Conservation (phyloP, 2,113 vertebrate species). For the Ctenodactylus gundi region DNA sequence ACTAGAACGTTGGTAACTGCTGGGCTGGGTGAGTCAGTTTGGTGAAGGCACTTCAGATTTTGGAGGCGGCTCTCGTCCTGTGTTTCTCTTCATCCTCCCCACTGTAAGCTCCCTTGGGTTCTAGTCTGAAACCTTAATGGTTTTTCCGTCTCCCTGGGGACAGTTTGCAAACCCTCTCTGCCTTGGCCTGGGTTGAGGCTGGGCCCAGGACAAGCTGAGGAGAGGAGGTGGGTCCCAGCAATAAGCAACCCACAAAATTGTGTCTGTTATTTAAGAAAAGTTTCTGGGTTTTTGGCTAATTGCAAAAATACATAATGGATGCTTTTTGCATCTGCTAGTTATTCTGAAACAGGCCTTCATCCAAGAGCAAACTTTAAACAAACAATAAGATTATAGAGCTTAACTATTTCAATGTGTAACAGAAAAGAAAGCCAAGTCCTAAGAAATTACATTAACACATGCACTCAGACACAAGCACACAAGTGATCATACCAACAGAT, state of each 20-base stretch:
- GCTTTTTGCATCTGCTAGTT: conserved; percentile 83
- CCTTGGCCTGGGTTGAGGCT: conserved; percentile 61
- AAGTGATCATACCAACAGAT: neutral
- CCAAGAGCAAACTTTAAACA: conserved; percentile 86
- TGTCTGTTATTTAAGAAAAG: conserved; percentile 85
- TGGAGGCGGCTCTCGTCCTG: neutral
- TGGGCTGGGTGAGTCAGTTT: neutral
- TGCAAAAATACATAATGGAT: conserved; percentile 87
- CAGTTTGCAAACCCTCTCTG: conserved; percentile 74
- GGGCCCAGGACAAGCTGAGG: conserved; percentile 46
- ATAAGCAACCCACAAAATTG: conserved; percentile 84
- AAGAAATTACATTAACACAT: conserved; percentile 60
- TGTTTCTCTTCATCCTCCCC: neutral
- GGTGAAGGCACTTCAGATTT: conserved; percentile 33
- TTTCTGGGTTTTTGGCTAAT: conserved; percentile 84
- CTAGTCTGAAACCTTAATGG: conserved; percentile 71
- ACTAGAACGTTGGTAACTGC: neutral
- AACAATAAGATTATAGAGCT: conserved; percentile 80
- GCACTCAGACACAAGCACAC: conserved; percentile 46
- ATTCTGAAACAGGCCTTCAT: conserved; percentile 82
- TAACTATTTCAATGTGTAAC: conserved; percentile 81
- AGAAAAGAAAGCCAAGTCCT: conserved; percentile 60
- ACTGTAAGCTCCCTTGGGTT: conserved; percentile 56
- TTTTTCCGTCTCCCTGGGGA: conserved; percentile 79
- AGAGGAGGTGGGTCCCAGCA: conserved; percentile 77